Percentiles rank a stretch among this genome's conserved stretches.
phyloP scores from a whole-genome alignment of 2,888 invertebrate species.

The Acronicta psi region DNA sequence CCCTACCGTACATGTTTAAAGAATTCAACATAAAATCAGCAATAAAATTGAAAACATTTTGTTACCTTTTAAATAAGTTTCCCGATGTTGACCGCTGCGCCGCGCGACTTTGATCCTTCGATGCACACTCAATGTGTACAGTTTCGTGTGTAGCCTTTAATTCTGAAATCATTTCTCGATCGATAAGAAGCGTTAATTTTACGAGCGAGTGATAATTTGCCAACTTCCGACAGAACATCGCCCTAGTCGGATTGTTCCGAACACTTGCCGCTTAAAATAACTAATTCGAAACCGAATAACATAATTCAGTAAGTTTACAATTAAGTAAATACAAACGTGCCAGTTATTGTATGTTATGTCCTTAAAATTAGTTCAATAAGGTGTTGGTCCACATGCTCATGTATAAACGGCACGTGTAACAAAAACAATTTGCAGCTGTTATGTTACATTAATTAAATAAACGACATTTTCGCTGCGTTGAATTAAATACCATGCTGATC shows the following conservation, averaged over 20 bases:
- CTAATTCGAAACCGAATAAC: slow-evolving; percentile 73
- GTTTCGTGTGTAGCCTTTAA: slow-evolving; percentile 65
- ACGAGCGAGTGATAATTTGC: slow-evolving; percentile 89
- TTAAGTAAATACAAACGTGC: slow-evolving; percentile 46
- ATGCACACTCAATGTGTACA: slow-evolving; percentile 68
- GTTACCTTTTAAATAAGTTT: slow-evolving; percentile 88
- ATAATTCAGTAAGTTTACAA: slow-evolving; percentile 67
- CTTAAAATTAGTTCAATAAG: slow-evolving; percentile 54
- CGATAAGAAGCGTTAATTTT: slow-evolving; percentile 89
- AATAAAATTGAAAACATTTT: slow-evolving; percentile 89
- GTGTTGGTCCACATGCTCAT: slow-evolving; percentile 41
- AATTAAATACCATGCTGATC: slow-evolving; percentile 49
- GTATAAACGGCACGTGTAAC: slow-evolving; percentile 31
- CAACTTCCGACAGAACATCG: slow-evolving; percentile 88
- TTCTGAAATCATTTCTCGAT: slow-evolving; percentile 84
- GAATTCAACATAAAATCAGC: slow-evolving; percentile 89
- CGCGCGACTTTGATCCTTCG: slow-evolving; percentile 77
- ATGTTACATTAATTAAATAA: slow-evolving; percentile 53
- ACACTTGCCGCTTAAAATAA: slow-evolving; percentile 84
- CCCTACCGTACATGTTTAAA: slow-evolving; percentile 82
- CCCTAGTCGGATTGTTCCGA: slow-evolving; percentile 86
- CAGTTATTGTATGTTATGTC: slow-evolving; percentile 41
- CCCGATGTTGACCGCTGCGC: slow-evolving; percentile 65
- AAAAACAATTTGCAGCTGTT: slow-evolving; percentile 57
- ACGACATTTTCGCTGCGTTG: slow-evolving; percentile 51